These are phyloP conservation scores for Boloria selene DNA, from an alignment of 2,888 invertebrate genomes.

Conservation along the genomic window DNA sequence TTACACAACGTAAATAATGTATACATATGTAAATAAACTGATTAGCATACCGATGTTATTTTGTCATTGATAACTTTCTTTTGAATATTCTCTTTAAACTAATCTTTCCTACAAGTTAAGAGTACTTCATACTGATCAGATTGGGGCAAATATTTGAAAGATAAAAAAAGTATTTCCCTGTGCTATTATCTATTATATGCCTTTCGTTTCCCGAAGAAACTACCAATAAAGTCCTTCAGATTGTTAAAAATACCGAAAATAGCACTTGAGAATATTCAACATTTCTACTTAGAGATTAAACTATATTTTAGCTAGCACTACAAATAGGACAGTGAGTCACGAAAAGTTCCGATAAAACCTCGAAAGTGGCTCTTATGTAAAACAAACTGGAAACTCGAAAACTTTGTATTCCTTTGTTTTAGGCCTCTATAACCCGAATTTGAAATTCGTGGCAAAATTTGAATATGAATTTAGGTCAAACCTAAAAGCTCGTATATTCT, in stretches of 20 bases:
- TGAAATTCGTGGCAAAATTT: slow-evolving; percentile 29
- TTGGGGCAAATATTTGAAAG: no score
- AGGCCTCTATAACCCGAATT: slow-evolving; percentile 37
- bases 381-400: slow-evolving; percentile 33
- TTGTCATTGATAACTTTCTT: no score
- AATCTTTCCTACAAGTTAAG: no score
- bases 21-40: no score
- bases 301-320: background rate
- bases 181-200: no score
- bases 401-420: slow-evolving; percentile 41
- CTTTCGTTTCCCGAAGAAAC: no score
- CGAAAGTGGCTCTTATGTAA: slow-evolving; percentile 31
- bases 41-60: no score
- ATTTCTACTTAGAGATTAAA: background rate
- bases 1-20: no score
- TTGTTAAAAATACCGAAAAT: background rate
- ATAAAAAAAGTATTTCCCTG: no score
- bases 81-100: no score
- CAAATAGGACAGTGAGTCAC: background rate
- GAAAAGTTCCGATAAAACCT: slow-evolving; percentile 25
- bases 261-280: background rate
- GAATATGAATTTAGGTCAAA: slow-evolving; percentile 35
- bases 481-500: slow-evolving; percentile 27
- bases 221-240: no score
- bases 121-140: no score